Base-by-base conservation (phyloP, 2,113 vertebrate genomes). In the Brachypodius melanocephalos region DNA sequence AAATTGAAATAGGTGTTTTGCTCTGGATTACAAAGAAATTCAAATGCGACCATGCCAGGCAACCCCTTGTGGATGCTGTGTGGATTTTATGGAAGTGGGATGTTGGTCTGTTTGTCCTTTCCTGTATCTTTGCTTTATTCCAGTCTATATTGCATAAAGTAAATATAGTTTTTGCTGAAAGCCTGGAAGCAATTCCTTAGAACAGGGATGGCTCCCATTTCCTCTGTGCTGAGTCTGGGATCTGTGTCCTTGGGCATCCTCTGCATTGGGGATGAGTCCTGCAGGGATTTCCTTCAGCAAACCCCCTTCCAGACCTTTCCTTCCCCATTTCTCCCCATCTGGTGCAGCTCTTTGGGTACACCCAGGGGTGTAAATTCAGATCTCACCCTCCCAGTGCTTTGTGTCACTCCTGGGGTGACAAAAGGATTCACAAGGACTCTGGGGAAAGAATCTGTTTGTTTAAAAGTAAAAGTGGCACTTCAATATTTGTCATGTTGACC, bases 241-340 rank as follows among this genome's bases (percentile, higher is more conserved):
- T 76, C 34, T 0, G 32, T 32, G 75, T 48, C 84, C 51, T 42
- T 54, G 72, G 85, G 68, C 73, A 54, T 43, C 59, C 68, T 42
- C 28, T 15, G 65, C 6, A 0, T 0, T 1, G 31, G 45, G 78
- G 29, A 1, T 51, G 58, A 13, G 6, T 6, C 2, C 43, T 66
- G 72, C 26, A 21, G 55, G 4, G 7, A 2, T 28, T 75, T 26
- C 68, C 75, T 49, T 20, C 31, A 63, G 34, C 32, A 42, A 4
- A 24, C 25, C n/a, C 8, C 1, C n/a, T 13, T 38, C 59, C 61
- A 54, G 48, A 3, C 14, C 62, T 34, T 24, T 6, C 83, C 21
- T 18, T 5, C 6, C 7, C 21, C 8, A 0, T 17, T 73, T 9
- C 31, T 67, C 38, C 5, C 49, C 0, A 0, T n/a, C 38, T 31